Evolutionary conservation across 2,797 vertebrate genomes (phyloP).

Genomic region (Macropodus opercularis): DNA sequence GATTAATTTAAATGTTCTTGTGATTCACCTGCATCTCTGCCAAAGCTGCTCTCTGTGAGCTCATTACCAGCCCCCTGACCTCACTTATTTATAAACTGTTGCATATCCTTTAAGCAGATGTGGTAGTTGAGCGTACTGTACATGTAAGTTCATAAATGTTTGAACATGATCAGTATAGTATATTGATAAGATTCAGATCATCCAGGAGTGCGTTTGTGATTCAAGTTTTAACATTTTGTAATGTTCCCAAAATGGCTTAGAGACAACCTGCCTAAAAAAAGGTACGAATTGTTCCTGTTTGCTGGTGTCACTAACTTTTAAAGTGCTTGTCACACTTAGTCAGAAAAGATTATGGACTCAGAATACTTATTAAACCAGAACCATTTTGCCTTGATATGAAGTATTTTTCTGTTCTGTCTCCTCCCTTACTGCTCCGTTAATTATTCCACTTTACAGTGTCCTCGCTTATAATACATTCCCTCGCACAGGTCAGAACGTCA

Average conservation of each 20-base stretch:
- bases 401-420: constrained; percentile 4
- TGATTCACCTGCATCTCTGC: constrained; percentile 65
- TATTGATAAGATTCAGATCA: background rate
- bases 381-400: background rate
- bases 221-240: background rate
- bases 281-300: background rate
- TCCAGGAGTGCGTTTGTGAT: background rate
- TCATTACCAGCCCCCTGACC: constrained; percentile 13
- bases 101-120: background rate
- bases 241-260: background rate
- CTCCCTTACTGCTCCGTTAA: constrained; percentile 7
- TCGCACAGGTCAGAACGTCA: constrained; percentile 33
- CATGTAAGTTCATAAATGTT: too few relatives aligned
- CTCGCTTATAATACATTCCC: constrained; percentile 24
- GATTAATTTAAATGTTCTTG: constrained; percentile 76
- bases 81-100: constrained; percentile 19
- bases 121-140: background rate
- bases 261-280: background rate
- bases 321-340: background rate
- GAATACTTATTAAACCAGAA: background rate
- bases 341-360: background rate
- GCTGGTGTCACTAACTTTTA: background rate
- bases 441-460: constrained; percentile 22
- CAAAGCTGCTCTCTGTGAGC: constrained; percentile 43
- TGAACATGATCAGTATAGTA: background rate